Conservation (phyloP, 2,888 invertebrate genomes). For the Nomada flava region DNA sequence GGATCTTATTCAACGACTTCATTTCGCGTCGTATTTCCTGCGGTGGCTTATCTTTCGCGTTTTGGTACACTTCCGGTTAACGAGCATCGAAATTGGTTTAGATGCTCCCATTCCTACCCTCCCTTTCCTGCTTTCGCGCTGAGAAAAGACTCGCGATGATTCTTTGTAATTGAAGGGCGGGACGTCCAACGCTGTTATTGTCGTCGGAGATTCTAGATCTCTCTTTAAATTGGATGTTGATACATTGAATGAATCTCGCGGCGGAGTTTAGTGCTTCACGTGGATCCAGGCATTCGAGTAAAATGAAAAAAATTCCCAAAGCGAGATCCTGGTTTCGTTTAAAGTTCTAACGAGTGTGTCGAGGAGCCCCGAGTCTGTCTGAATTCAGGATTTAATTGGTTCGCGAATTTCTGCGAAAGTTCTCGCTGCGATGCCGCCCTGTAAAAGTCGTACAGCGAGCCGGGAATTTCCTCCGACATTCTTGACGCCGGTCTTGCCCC, state of each 20-base stretch:
- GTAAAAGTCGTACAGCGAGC: conserved; percentile 18
- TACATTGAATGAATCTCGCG: conserved; percentile 7
- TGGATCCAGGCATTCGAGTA: neutral
- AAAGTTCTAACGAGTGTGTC: conserved; percentile 37
- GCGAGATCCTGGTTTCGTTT: conserved; percentile 30
- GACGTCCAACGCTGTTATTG: neutral
- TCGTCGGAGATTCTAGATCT: conserved; percentile 1
- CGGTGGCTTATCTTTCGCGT: conserved; percentile 40
- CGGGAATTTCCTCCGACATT: conserved; percentile 19
- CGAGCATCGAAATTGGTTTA: conserved; percentile 49
- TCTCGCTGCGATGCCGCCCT: conserved; percentile 5
- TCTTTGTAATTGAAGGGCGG: conserved; percentile 8
- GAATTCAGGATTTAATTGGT: conserved; percentile 38
- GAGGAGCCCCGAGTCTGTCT: conserved; percentile 22
- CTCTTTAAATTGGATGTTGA: conserved; percentile 19
- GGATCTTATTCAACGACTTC: conserved; percentile 36
- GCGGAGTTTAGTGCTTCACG: neutral
- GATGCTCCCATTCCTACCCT: neutral
- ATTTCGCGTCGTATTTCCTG: conserved; percentile 32
- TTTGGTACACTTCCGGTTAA: conserved; percentile 33
- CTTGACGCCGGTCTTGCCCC: conserved; percentile 19
- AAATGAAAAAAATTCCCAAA: conserved; percentile 24
- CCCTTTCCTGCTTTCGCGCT: neutral
- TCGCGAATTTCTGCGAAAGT: conserved; percentile 26
- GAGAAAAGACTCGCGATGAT: neutral